Evolutionary conservation across 2,888 invertebrate genomes (phyloP), one percentile per base, ranked within the genome.

Genomic region (Leucoma salicis): DNA sequence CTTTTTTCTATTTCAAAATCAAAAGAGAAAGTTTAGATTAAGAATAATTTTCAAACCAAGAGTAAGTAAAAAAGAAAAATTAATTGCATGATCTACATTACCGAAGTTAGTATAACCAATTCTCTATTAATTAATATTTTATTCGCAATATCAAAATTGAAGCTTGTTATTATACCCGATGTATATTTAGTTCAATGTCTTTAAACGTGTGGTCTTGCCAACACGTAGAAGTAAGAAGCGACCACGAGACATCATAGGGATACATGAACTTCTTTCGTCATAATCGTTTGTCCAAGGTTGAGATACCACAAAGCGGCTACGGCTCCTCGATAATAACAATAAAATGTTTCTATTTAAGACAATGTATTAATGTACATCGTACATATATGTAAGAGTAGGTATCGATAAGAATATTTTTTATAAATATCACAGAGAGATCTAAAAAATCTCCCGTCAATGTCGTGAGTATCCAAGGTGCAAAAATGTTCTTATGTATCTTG

Each of bases 201-300:
- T 4, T 25, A 13, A 16, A 8, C 14, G 31, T 35, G 34, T 34
- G 15, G 29, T 38, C 34, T 33, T 42, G 32, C 42, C 42, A 42
- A 42, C 10, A 11, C 3, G 29, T 14, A 21, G 16, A 31, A 12
- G 16, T n/a, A 18, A 15, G 24, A 39, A 25, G 16, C 18, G 28
- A 32, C 14, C 8, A 13, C n/a, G 13, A 27, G 16, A n/a, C 21
- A n/a, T 2, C 7, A 8, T 24, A 13, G n/a, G 13, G 15, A 15
- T 31, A 16, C 14, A 29, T 27, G 32, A 18, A 12, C 29, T 15
- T 18, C 27, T 21, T 15, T 10, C 11, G 28, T 42, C 42, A 42
- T 42, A 28, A 42, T 32, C 36, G 8, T 27, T 10, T 11, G 7
- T 2, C 27, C 27, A 27, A 27, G 7, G 27, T 27, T 4, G 27